Base-by-base conservation (phyloP, 1,140 invertebrate species). In the Drosophila nigromelanica region DNA sequence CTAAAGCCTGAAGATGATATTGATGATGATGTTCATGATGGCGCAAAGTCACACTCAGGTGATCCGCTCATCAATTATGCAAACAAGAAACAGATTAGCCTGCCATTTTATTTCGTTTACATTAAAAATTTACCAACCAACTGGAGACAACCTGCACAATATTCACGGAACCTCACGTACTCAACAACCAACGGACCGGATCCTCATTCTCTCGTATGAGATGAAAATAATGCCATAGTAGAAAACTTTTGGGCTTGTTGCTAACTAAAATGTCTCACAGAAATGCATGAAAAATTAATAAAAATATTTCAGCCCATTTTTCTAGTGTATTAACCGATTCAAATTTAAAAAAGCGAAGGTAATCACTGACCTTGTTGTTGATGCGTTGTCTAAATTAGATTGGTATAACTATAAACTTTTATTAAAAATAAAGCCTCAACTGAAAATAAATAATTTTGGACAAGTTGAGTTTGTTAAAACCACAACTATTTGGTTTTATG, bases 51-150 rank as follows among this genome's bases (percentile, higher is more conserved):
- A 30, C 37, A 35, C 15, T 14, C 18, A 27, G 27, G 39, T 56
- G 30, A 67, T 52, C 58, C 42, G 11, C 43, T 60, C 67, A 76
- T 86, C 82, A 78, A 81, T 81, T 78, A 86, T 86, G 78, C 56
- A 80, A 85, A 80, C 66, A 79, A 54, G 50, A 72, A 79, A 70
- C 67, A 86, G 73, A 61, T 75, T 72, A 56, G 43, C 12, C 33
- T 58, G 42, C 37, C 63, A 40, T 33, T 66, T 64, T 56, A 77
- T 77, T 77, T 68, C 40, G 70, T 71, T 85, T 48, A 15, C 78
- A 62, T 81, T 78, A 72, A 81, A 80, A 66, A 81, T 85, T 70
- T 30, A 79, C 15, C 61, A 66, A 7, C 33, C 8, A 60, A 43
- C 50, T 50, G 59, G 30, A 48, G 21, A 43, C n/a, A n/a, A 40